Base-by-base conservation (phyloP, 1,140 invertebrate genomes). In the Drosophila eugracilis region DNA sequence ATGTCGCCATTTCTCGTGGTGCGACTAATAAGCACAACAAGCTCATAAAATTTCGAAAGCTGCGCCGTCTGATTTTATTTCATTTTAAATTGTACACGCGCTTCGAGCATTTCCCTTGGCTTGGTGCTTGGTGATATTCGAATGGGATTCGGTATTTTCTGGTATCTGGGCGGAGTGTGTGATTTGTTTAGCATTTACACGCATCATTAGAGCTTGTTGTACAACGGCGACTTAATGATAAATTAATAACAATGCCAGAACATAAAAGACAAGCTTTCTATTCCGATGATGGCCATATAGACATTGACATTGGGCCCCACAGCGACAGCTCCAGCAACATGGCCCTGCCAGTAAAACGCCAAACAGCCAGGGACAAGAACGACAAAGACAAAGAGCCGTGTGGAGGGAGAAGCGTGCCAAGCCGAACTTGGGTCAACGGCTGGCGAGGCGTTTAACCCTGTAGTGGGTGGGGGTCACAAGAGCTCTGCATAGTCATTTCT, bases 1-100 rank as follows among this genome's bases (percentile, higher is more conserved):
- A 62, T 85, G 80, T 85, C 80, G 80, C 80, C 80, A 86, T 85
- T 85, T 80, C 81, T 85, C 73, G 83, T 73, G 63, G 41, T 58
- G 67, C 67, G 41, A 71, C 80, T 85, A 85, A 85, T 85, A 85
- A 86, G 81, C 77, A 75, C 83, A 88, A 86, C 81, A 86, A 81
- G 81, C 81, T 86, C 81, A 86, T 86, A 86, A 86, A 86, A 88
- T 78, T 86, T 86, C 81, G 81, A 86, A 86, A 86, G 77, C 81
- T 71, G 74, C 81, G 26, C 69, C 48, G 54, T 75, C 59, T 71
- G 81, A 85, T 86, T 86, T 88, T 81, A 86, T 86, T 75, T 88
- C 67, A 66, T 78, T 86, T 86, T 88, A 86, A 86, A 86, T 88
- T 86, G 81, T 81, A 81, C 77, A 75, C 83, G 73, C 83, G 77